Percentiles rank a stretch among this genome's conserved stretches.
Conservation (phyloP, 2,113 vertebrate species). For the Sylvia atricapilla region DNA sequence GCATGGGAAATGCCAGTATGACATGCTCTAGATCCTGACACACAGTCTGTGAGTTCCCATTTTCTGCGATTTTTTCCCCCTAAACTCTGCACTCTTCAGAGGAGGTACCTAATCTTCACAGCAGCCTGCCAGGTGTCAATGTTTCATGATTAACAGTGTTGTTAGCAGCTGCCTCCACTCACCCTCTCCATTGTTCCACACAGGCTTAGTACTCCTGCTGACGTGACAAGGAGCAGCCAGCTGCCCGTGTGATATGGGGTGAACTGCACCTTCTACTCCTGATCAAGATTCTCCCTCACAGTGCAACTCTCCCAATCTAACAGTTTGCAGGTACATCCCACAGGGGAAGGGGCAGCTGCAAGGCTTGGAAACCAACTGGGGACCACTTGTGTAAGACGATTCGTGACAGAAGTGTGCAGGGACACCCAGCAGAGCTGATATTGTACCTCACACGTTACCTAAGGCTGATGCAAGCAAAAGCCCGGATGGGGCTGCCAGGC, state of each 20-base stretch:
- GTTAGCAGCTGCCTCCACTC: not conserved
- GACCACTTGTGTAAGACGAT: not conserved
- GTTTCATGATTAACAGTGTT: rapidly evolving
- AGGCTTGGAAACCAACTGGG: not conserved
- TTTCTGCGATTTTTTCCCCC: not conserved
- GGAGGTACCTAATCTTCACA: not conserved
- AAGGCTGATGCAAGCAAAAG: not conserved
- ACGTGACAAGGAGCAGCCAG: rapidly evolving
- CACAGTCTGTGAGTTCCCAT: rapidly evolving
- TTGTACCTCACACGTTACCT: rapidly evolving
- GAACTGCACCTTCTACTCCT: not conserved
- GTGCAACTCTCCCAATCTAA: rapidly evolving
- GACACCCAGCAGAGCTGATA: not conserved
- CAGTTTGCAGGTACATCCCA: rapidly evolving
- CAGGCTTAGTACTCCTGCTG: not conserved
- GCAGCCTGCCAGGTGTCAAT: not conserved
- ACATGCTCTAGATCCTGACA: not conserved
- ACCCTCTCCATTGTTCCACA: rapidly evolving
- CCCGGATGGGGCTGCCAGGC: not conserved
- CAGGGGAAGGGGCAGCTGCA: not conserved
- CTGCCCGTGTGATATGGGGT: rapidly evolving
- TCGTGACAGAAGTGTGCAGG: not conserved
- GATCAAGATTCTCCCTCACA: not conserved
- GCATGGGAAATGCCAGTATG: not conserved
- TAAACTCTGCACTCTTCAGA: not conserved